phyloP scores from a whole-genome alignment of 2,888 invertebrate genomes.

The Eutolmus rufibarbis region DNA sequence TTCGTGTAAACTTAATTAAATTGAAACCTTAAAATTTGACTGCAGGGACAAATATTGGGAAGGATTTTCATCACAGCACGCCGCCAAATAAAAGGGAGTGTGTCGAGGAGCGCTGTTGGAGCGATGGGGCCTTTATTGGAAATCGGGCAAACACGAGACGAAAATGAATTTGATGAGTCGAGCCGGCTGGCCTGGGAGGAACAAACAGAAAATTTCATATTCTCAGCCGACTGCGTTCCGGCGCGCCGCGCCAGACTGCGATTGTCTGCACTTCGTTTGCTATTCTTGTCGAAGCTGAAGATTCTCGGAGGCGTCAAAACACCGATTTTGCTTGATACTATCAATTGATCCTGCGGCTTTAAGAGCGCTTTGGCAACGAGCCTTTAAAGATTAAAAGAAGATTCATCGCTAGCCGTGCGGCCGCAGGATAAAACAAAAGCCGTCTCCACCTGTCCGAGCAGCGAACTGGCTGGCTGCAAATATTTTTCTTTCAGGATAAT shows the following conservation, averaged over 20 bases:
- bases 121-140: slow-evolving; percentile 11
- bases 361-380: not conserved
- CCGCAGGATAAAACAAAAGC: not conserved
- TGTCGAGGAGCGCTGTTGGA: not conserved
- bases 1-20: slow-evolving; percentile 32
- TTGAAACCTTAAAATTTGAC: not conserved
- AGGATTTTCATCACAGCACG: not conserved
- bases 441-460: not conserved
- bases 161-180: slow-evolving; percentile 4
- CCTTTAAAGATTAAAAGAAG: not conserved
- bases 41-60: slow-evolving; percentile 26
- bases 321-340: not conserved
- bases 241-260: not conserved
- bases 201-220: slow-evolving; percentile 29
- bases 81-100: not conserved
- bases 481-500: not conserved
- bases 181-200: not conserved
- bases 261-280: not conserved
- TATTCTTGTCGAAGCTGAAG: not conserved
- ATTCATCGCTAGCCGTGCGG: not conserved
- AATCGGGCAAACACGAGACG: slow-evolving; percentile 16
- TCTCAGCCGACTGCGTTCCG: not conserved
- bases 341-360: not conserved
- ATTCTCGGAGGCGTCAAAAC: not conserved
- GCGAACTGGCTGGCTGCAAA: not conserved